Evolutionary conservation across 2,113 vertebrate species (phyloP).

Genomic region (Chamaetylas fuelleborni): DNA sequence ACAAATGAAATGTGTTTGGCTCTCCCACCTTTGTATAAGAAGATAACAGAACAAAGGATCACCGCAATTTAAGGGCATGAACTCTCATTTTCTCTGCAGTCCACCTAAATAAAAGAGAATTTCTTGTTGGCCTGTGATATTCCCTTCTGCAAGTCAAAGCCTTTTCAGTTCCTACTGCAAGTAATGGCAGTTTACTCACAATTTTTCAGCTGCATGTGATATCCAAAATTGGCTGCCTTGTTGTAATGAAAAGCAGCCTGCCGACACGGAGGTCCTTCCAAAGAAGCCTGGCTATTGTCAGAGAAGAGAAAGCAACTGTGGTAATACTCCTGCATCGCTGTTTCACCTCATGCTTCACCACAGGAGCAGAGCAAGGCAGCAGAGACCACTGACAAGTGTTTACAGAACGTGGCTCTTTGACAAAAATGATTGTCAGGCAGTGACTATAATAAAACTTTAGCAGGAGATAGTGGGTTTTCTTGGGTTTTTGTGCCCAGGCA

Average conservation of each 20-base stretch:
- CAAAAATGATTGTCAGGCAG: background rate
- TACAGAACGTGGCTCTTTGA: background rate
- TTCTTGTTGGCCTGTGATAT: slow-evolving; percentile 4
- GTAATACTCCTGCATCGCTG: background rate
- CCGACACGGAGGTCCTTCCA: background rate
- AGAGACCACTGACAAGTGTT: background rate
- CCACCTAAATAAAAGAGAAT: background rate
- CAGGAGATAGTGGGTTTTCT: background rate
- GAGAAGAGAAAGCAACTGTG: background rate
- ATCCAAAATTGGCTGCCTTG: background rate
- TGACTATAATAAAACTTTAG: background rate
- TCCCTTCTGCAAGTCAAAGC: slow-evolving; percentile 2
- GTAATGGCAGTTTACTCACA: slow-evolving; percentile 16
- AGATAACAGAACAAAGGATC: slow-evolving; percentile 35
- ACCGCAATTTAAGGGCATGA: background rate
- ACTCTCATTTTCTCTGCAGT: slow-evolving; percentile 37
- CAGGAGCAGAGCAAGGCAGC: background rate
- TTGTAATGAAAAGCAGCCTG: slow-evolving; percentile 22
- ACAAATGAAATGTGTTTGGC: slow-evolving; percentile 22
- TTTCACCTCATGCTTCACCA: background rate
- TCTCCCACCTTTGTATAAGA: slow-evolving; percentile 13
- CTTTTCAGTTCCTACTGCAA: background rate
- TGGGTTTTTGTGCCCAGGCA: background rate
- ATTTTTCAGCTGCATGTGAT: background rate
- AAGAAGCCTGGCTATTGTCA: background rate